A percentile compares a stretch with the other conserved stretches of the same genome.
Evolutionary conservation across 2,797 vertebrate genomes (phyloP).

Genomic region (Urophycis tenuis): DNA sequence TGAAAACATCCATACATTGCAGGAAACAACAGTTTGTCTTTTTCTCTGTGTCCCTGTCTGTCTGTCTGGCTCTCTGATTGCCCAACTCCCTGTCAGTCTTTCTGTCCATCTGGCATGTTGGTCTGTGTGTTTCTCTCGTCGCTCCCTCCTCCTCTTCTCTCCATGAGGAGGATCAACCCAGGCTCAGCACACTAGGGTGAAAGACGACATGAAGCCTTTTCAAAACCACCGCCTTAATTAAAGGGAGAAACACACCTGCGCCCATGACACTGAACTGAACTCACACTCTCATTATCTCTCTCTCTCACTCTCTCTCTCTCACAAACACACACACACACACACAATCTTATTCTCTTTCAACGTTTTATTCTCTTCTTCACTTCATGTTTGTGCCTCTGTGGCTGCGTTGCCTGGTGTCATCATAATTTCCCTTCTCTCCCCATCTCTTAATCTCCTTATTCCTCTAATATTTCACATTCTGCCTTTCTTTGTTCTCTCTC

Average conservation of each 20-base stretch:
- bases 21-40: slow-evolving; percentile 34
- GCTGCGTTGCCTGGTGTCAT: background rate
- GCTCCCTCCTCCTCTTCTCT: background rate
- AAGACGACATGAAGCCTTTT: background rate
- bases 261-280: background rate
- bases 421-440: background rate
- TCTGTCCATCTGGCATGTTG: too few species aligned
- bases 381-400: background rate
- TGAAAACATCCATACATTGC: slow-evolving; percentile 47
- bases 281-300: background rate
- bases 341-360: too few species aligned
- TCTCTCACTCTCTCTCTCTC: background rate
- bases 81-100: background rate
- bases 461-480: background rate
- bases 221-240: background rate
- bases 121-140: background rate
- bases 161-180: background rate
- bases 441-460: background rate
- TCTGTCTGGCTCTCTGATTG: background rate
- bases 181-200: background rate
- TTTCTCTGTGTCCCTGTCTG: background rate
- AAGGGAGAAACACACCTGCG: background rate
- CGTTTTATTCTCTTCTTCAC: background rate
- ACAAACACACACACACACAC: too few species aligned
- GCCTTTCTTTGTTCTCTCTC: background rate